phyloP scores from a whole-genome alignment of 2,113 vertebrate species.

The Ranitomeya imitator region DNA sequence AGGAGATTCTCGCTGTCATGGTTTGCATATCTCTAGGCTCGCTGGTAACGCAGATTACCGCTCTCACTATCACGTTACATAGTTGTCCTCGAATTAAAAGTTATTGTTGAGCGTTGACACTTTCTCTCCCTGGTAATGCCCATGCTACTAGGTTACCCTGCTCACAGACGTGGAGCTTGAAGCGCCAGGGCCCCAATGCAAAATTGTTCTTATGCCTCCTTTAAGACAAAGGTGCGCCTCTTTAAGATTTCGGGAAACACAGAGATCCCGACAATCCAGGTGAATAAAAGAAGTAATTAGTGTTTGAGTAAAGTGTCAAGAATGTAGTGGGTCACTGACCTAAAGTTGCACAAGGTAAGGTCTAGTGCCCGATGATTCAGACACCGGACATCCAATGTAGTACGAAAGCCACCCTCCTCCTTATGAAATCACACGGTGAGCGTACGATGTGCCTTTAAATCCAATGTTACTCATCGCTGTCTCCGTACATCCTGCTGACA shows the following conservation, averaged over 20 bases:
- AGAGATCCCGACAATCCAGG: not conserved
- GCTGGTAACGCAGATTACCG: not conserved
- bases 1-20: not conserved
- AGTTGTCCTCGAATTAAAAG: not conserved
- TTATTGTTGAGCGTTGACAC: not conserved
- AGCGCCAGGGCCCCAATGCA: not conserved
- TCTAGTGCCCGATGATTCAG: not conserved
- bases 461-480: not conserved
- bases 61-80: conserved; percentile 6
- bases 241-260: not conserved
- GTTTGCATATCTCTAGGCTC: conserved; percentile 1
- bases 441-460: not conserved
- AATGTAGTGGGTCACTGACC: conserved; percentile 9
- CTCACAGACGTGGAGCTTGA: not conserved
- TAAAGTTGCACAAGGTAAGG: not conserved
- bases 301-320: not conserved
- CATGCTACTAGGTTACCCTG: not conserved
- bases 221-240: not conserved
- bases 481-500: not conserved
- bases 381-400: not conserved
- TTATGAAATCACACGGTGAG: not conserved
- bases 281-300: not conserved
- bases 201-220: no score
- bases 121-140: not conserved
- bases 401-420: conserved; percentile 1